Evolutionary conservation across 1,140 invertebrate genomes (phyloP), one percentile per base, ranked within the genome.

Genomic region (Drosophila kanapiae): DNA sequence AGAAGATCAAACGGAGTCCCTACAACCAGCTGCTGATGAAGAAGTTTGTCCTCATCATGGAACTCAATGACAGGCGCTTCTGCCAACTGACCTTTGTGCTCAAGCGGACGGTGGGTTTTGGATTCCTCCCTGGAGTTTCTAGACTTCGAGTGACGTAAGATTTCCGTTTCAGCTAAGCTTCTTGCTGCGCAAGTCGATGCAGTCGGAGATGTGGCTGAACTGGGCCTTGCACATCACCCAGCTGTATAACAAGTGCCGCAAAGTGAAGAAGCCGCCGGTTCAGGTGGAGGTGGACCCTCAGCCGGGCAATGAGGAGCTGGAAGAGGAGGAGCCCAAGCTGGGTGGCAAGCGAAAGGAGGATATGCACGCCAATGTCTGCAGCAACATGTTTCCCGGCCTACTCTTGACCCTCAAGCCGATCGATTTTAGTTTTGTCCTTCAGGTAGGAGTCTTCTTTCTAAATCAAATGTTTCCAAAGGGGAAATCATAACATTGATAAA

Each of bases 381-480:
- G 93, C 53, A 95, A 95, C 62, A 94, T 94, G 67, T 95, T 94
- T 77, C 94, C 95, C 4, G 93, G 93, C 27, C 92, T 95, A 59
- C 71, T 95, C 14, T 93, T 95, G 79, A 93, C 94, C 0, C 74
- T 94, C 16, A 94, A 93, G 63, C 93, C 94, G 56, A 93, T 95
- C 9, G 94, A 95, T 29, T 93, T 95, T 40, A 93, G 93, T 0
- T 92, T 93, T 63, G 92, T 95, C 48, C 71, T 94, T 23, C 94
- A 95, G 93, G 93, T 95, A 37, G n/a, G 64, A 51, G 6, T n/a
- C 0, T 8, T 35, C 6, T 91, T n/a, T 13, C n/a, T 42, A 23
- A 9, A 18, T 18, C 23, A 8, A 14, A 18, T 27, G 18, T 60
- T 38, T 10, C 9, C 9, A 23, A 3, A 4, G 3, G 29, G 1